phyloP scores from a whole-genome alignment of 2,113 vertebrate species.

The Proteles cristata region DNA sequence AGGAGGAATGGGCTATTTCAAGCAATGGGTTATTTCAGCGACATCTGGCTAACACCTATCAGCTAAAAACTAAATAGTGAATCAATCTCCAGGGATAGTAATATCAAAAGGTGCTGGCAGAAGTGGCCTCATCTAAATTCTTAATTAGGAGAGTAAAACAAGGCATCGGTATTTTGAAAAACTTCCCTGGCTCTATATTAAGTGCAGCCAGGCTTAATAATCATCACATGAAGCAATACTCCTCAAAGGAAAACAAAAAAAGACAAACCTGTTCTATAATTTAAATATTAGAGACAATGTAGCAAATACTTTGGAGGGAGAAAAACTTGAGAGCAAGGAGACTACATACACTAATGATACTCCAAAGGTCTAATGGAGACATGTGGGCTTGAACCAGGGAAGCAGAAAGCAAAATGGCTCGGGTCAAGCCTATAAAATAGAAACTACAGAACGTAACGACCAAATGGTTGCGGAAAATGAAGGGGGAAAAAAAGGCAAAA shows the following conservation, averaged over 20 bases:
- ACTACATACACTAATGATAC: neutral
- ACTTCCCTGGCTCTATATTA: neutral
- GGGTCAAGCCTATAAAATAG: neutral
- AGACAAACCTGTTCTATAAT: neutral
- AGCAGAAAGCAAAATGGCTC: neutral
- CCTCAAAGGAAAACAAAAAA: neutral
- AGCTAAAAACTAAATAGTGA: constrained; percentile 37
- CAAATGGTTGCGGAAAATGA: neutral
- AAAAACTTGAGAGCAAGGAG: neutral
- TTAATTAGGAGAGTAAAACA: constrained; percentile 29
- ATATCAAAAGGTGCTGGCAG: neutral
- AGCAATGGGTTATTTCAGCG: constrained; percentile 6
- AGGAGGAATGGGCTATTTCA: neutral
- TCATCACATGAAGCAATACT: constrained; percentile 2
- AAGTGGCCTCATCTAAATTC: neutral
- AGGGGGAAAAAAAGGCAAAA: neutral
- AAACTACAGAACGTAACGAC: neutral
- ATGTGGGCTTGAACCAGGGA: neutral
- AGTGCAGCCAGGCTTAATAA: neutral
- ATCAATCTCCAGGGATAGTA: neutral
- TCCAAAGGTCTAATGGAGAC: neutral
- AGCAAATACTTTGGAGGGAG: neutral
- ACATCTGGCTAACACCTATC: neutral
- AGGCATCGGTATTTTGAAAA: constrained; percentile 33
- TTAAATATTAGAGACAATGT: constrained; percentile 35